Conservation (phyloP, 2,888 invertebrate species). For the Chesias legatella region DNA sequence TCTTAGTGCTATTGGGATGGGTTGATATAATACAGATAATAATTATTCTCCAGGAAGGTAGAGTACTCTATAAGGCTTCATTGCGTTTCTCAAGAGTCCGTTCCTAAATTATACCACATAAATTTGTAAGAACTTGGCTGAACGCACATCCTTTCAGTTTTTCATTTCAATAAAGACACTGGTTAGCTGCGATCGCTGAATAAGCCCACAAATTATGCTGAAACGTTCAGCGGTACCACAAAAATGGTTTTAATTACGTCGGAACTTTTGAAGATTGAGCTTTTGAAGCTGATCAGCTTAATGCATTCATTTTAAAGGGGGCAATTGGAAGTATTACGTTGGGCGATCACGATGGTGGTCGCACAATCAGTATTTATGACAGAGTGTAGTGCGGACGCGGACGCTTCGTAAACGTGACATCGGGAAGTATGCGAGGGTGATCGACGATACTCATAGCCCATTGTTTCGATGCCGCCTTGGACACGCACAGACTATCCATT, state of each 20-base stretch:
- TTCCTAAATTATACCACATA: too few relatives aligned
- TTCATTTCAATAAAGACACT: too few relatives aligned
- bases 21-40: too few relatives aligned
- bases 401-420: slow-evolving; percentile 63
- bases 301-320: slow-evolving; percentile 72
- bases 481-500: slow-evolving; percentile 63
- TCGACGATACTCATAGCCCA: slow-evolving; percentile 61
- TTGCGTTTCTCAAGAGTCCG: too few relatives aligned
- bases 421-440: slow-evolving; percentile 50
- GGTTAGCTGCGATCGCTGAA: too few relatives aligned
- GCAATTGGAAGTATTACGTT: slow-evolving; percentile 70
- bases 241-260: slow-evolving; percentile 52
- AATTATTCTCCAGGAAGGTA: too few relatives aligned
- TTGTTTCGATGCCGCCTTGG: slow-evolving; percentile 68
- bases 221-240: slow-evolving; percentile 46
- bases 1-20: too few relatives aligned
- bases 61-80: too few relatives aligned
- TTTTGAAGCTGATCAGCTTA: too few relatives aligned
- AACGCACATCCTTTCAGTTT: too few relatives aligned
- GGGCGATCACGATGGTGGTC: slow-evolving; percentile 52
- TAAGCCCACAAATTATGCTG: slow-evolving; percentile 41
- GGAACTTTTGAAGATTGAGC: slow-evolving; percentile 55
- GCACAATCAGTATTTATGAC: slow-evolving; percentile 71
- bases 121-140: too few relatives aligned
- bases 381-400: slow-evolving; percentile 53